A percentile compares a stretch with the other conserved stretches of the same genome.
Evolutionary conservation across 2,113 vertebrate genomes (phyloP).

Genomic region (Promerops cafer): DNA sequence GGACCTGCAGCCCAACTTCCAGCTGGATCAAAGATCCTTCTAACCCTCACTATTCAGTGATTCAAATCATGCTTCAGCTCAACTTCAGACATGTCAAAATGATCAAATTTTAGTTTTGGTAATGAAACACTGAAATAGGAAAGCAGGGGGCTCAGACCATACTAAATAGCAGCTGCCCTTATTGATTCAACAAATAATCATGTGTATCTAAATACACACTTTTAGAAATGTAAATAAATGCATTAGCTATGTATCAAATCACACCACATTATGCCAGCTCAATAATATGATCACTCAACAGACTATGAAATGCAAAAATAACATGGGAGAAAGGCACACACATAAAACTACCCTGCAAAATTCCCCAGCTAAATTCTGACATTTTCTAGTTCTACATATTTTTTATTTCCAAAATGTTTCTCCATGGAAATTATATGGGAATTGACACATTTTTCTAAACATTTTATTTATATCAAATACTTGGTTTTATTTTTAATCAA

Average conservation of each 20-base stretch:
- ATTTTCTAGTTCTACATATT: background rate
- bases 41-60: background rate
- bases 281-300: background rate
- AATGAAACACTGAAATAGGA: background rate
- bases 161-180: background rate
- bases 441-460: background rate
- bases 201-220: background rate
- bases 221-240: slow-evolving; percentile 5
- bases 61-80: background rate
- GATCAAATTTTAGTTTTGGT: background rate
- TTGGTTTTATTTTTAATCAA: background rate
- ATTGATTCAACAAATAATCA: background rate
- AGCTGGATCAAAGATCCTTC: background rate
- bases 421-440: background rate
- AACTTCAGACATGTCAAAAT: background rate
- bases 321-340: background rate
- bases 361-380: background rate
- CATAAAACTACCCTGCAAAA: background rate
- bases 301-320: background rate
- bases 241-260: background rate
- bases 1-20: background rate
- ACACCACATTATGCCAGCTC: background rate
- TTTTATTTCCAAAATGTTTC: background rate
- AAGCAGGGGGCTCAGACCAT: background rate
- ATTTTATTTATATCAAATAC: background rate